Conservation (phyloP, 2,888 invertebrate species). For the Onchidella celtica region DNA sequence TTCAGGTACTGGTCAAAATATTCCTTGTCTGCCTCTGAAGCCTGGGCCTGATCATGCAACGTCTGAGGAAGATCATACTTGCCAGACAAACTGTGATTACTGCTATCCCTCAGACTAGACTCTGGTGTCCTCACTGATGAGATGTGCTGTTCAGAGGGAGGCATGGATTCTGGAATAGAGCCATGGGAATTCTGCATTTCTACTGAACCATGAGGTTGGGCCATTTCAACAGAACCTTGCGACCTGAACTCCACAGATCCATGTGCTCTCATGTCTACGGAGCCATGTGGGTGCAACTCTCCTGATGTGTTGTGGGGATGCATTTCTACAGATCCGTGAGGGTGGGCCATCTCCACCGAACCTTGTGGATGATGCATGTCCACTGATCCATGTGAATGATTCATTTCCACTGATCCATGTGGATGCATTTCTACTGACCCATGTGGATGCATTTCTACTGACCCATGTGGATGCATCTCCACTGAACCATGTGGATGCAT, state of each 20-base stretch:
- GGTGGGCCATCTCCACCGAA: slow-evolving; percentile 11
- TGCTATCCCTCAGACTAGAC: slow-evolving; percentile 26
- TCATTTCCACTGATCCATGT: slow-evolving; percentile 39
- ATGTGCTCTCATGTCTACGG: slow-evolving; percentile 24
- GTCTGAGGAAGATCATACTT: slow-evolving; percentile 35
- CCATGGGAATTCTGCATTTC: slow-evolving; percentile 38
- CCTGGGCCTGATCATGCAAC: slow-evolving; percentile 51
- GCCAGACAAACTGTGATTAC: slow-evolving; percentile 24
- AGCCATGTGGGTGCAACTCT: neutral
- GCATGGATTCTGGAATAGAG: slow-evolving; percentile 42
- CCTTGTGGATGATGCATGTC: slow-evolving; percentile 31
- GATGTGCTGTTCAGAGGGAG: slow-evolving; percentile 33
- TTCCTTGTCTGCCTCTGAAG: slow-evolving; percentile 72
- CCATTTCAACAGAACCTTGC: slow-evolving; percentile 39
- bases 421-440: slow-evolving; percentile 36
- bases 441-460: slow-evolving; percentile 19
- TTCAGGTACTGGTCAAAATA: slow-evolving; percentile 75
- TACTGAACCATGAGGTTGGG: slow-evolving; percentile 26
- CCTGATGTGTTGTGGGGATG: neutral
- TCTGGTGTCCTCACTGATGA: slow-evolving; percentile 38
- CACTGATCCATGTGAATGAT: slow-evolving; percentile 13
- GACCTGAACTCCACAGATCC: slow-evolving; percentile 36
- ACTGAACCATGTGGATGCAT: slow-evolving; percentile 22
- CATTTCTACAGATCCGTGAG: slow-evolving; percentile 29
- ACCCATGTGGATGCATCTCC: slow-evolving; percentile 27